Conservation (phyloP, 2,113 vertebrate genomes). For the Nothocercus nigrocapillus region DNA sequence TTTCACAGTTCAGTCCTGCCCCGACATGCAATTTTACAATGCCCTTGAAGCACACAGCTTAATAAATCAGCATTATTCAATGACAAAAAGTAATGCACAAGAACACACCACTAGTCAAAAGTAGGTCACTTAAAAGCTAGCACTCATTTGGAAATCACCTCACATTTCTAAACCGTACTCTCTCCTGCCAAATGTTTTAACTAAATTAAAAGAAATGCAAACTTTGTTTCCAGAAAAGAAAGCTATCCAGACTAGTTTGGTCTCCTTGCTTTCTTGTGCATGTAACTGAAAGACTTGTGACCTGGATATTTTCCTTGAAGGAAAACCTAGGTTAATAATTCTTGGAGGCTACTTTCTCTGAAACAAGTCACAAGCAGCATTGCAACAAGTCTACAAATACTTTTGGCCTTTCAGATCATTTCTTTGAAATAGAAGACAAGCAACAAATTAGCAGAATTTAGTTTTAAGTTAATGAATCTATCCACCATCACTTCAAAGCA, state of each 20-base stretch:
- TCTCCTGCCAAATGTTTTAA: slow-evolving; percentile 39
- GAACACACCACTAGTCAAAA: slow-evolving; percentile 34
- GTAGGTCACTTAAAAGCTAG: slow-evolving; percentile 60
- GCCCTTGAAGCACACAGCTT: slow-evolving; percentile 69
- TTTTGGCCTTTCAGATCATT: neutral
- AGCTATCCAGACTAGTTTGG: slow-evolving; percentile 24
- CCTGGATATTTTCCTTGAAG: slow-evolving; percentile 34
- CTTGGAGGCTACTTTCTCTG: neutral
- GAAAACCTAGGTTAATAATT: slow-evolving; percentile 42
- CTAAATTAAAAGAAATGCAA: slow-evolving; percentile 32
- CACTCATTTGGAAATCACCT: slow-evolving; percentile 28
- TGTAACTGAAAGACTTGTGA: slow-evolving; percentile 5
- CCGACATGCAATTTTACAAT: slow-evolving; percentile 49
- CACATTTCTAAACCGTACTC: neutral
- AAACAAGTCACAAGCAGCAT: neutral
- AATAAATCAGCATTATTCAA: slow-evolving; percentile 65
- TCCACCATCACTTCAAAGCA: slow-evolving; percentile 19
- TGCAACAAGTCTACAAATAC: neutral
- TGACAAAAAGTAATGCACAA: slow-evolving; percentile 65
- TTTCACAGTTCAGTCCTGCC: slow-evolving; percentile 64
- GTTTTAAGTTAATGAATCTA: slow-evolving; percentile 51
- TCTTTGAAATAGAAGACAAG: slow-evolving; percentile 27
- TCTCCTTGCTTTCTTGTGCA: neutral
- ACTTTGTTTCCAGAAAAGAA: slow-evolving; percentile 35
- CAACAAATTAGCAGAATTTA: slow-evolving; percentile 7